Percentiles rank a stretch among this genome's conserved stretches.
Evolutionary conservation across 1,140 invertebrate genomes (phyloP).

Genomic region (Lamellibrachia luymesi): DNA sequence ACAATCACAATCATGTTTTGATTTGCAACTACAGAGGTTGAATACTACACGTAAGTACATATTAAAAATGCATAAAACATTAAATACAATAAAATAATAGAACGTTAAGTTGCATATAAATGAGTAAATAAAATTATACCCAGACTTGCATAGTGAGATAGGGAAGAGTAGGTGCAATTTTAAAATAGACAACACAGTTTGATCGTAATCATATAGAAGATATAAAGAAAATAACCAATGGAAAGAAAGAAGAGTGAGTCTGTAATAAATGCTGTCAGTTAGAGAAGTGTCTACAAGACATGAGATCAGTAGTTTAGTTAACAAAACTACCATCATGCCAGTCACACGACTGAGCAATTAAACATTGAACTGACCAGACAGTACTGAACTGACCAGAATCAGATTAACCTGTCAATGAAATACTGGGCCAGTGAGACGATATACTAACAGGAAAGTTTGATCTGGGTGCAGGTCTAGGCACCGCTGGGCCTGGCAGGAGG

Average conservation of each 20-base stretch:
- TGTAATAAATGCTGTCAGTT: too few relatives aligned
- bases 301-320: not conserved
- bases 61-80: too few relatives aligned
- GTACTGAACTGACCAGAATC: not conserved
- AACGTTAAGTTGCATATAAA: too few relatives aligned
- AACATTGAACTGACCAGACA: not conserved
- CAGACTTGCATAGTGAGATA: too few relatives aligned
- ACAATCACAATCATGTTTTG: not conserved
- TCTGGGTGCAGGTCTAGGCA: not conserved
- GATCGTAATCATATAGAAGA: not conserved
- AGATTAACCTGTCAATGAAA: not conserved
- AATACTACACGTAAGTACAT: too few relatives aligned
- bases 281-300: not conserved
- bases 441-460: not conserved
- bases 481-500: slow-evolving; percentile 7
- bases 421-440: not conserved
- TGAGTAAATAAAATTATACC: too few relatives aligned
- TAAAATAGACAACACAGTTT: not conserved
- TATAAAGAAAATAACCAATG: not conserved
- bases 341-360: not conserved
- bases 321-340: not conserved
- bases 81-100: too few relatives aligned
- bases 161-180: too few relatives aligned
- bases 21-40: too few relatives aligned
- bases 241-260: too few relatives aligned